Evolutionary conservation across 2,888 invertebrate genomes (phyloP), one percentile per base, ranked within the genome.

Genomic region (Tanypteryx hageni): DNA sequence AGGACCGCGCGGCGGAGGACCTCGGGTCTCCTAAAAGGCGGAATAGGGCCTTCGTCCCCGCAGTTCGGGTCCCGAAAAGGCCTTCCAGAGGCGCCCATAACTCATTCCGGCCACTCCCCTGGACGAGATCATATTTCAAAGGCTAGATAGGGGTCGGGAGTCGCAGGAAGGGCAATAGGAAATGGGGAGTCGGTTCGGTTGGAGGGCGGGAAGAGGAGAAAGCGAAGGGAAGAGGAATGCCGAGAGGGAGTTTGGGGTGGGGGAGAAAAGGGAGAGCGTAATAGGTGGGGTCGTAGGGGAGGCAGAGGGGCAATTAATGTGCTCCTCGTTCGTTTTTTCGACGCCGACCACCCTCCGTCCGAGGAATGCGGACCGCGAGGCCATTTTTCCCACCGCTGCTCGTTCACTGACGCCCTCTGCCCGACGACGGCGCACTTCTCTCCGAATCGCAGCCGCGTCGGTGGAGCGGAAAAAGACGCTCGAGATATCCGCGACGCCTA

Each of bases 81-180:
- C 44, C 44, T 44, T 44, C 44, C 44, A 44, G 64, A 64, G 10
- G n/a, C 5, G 16, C n/a, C 18, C 68, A 68, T 68, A 68, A 68
- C n/a, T 68, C 68, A 68, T 68, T 7, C n/a, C 18, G 68, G n/a
- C 68, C 68, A 68, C 68, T 86, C 86, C 86, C 61, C 59, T 86
- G 61, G 86, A 61, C 86, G 61, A 86, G 61, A 86, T 86, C 86
- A 86, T 86, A 86, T 86, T 61, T 86, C 86, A 86, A 86, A 86
- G 27, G 61, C 86, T 86, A 86, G 86, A 86, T 86, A 86, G 61
- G 61, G 31, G 86, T 31, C 59, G 16, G 22, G 16, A 31, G 56
- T n/a, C 84, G 84, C 76, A 27, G 44, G 18, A 16, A 27, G 61
- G 44, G 44, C 44, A 44, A 44, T 44, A 44, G 44, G 44, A 68